Conservation (phyloP, 2,113 vertebrate genomes). For the Carettochelys insculpta region DNA sequence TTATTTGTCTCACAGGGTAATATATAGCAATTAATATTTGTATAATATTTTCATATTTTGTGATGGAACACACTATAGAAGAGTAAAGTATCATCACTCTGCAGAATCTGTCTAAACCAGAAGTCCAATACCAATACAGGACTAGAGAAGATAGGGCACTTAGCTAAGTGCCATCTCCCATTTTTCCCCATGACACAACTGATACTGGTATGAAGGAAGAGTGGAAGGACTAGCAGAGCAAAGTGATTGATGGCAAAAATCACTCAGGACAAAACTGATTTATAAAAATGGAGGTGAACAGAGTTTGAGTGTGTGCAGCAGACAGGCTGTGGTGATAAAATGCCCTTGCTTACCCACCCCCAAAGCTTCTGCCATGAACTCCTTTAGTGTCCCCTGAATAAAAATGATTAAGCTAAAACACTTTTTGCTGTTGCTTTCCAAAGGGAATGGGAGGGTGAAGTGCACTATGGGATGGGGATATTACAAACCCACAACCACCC, state of each 20-base stretch:
- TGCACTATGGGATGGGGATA: no score
- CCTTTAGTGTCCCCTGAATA: no score
- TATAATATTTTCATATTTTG: fast-evolving
- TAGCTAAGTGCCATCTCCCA: neutral
- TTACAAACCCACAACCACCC: no score
- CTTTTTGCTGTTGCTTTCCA: no score
- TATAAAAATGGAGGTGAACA: neutral
- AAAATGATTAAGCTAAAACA: no score
- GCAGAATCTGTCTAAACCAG: neutral
- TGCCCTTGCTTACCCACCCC: no score
- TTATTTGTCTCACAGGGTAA: neutral
- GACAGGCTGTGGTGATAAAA: no score
- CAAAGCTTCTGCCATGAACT: no score
- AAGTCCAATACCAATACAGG: neutral
- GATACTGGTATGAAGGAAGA: neutral
- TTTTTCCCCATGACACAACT: neutral
- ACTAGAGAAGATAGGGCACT: neutral
- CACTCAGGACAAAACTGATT: neutral
- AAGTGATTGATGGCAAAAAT: neutral
- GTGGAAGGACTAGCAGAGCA: neutral
- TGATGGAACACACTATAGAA: neutral
- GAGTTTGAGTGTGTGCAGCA: neutral
- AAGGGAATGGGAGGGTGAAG: no score
- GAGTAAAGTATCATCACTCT: neutral
- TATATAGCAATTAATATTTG: neutral